Base-by-base conservation (phyloP, 2,888 invertebrate genomes). In the Bellardia pandia region DNA sequence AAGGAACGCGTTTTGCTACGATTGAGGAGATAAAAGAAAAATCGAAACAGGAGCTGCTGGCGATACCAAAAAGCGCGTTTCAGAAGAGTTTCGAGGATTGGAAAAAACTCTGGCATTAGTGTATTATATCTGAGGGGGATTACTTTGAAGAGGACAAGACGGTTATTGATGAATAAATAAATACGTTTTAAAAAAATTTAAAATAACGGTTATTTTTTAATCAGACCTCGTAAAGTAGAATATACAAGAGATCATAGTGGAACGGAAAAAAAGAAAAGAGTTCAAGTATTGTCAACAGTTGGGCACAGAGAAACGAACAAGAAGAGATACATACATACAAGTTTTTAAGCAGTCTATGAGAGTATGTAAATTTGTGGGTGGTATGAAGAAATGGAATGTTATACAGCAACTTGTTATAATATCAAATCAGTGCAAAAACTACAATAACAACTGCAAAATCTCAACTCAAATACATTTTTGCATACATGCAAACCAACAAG, bases 281-380 rank as follows among this genome's bases (percentile, higher is more conserved):
- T 69, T 80, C 79, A 80, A 81, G 74, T 78, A 72, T 45, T 77
- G 82, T 82, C 80, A 82, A 82, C 86, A 86, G 77, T 86, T 81
- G 40, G 53, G 40, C n/a, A 48, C 16, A 71, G n/a, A 56, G 45
- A 45, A 37, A 51, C 13, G 16, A 45, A 48, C 51, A 76, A 40
- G 16, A 66, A 64, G 42, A 9, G 5, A 11, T 56, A 48, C 42
- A 30, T 37, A 37, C 6, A 5, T 37, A 37, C 2, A 16, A 40
- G 14, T 42, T 11, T 68, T 7, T 40, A 14, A 33, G 48, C 40
- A 53, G 58, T 9, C 8, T n/a, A 62, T 48, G 9, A 30, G 16
- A 33, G 58, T 40, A 42, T 23, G 56, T 48, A 42, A 58, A 51
- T 60, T 5, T 60, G 60, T 16, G 75, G 51, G 40, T 60, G 64